Percentiles rank a stretch among this genome's conserved stretches.
phyloP scores from a whole-genome alignment of 2,113 vertebrate species.

The Acanthisitta chloris region DNA sequence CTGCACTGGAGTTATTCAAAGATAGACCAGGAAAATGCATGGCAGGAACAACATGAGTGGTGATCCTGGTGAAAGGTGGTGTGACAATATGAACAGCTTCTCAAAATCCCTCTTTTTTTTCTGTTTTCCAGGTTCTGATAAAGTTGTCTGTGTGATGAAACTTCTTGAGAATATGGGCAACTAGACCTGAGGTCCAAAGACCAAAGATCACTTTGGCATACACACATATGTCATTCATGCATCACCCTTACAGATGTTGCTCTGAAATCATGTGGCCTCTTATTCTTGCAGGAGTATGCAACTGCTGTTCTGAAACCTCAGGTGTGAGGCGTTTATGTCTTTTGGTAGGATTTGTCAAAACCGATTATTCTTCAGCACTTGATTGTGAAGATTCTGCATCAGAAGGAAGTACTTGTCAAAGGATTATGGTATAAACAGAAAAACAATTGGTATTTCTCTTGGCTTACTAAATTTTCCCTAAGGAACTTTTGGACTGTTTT shows the following conservation, averaged over 20 bases:
- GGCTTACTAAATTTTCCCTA: slow-evolving; percentile 36
- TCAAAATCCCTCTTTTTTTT: neutral
- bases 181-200: neutral
- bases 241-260: fast-evolving
- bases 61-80: fast-evolving
- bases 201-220: neutral
- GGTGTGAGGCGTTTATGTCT: fast-evolving
- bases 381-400: slow-evolving; percentile 32
- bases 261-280: neutral
- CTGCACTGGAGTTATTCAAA: neutral
- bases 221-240: fast-evolving
- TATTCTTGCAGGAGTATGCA: neutral
- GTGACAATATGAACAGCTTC: neutral
- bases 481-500: slow-evolving; percentile 26
- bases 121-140: neutral
- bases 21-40: neutral
- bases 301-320: neutral
- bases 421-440: slow-evolving; percentile 49
- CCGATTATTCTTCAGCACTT: neutral
- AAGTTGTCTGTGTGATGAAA: neutral
- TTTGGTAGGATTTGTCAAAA: slow-evolving; percentile 12
- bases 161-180: neutral
- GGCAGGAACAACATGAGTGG: neutral
- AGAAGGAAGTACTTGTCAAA: slow-evolving; percentile 37
- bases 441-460: slow-evolving; percentile 47